Percentiles rank a stretch among this genome's conserved stretches.
Evolutionary conservation across 2,888 invertebrate species (phyloP).

Genomic region (Physocephala rufipes): DNA sequence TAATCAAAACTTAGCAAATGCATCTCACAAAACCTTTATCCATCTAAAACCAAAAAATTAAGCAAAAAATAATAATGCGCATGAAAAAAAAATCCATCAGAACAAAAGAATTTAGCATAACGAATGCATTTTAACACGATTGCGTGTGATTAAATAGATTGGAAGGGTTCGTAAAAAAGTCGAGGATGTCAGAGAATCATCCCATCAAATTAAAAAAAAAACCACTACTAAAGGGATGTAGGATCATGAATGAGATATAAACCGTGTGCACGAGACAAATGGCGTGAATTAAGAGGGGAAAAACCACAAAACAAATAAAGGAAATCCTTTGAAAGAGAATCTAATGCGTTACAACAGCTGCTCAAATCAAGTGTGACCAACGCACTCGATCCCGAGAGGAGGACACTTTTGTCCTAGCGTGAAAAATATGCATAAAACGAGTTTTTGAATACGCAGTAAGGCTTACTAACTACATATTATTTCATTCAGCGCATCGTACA

Average conservation of each 20-base stretch:
- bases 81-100: not conserved
- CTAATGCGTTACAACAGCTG: constrained; percentile 1
- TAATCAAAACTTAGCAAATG: constrained; percentile 11
- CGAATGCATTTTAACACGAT: constrained; percentile 28
- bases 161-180: not conserved
- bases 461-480: too few relatives aligned
- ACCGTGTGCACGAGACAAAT: not conserved
- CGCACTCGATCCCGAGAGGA: not conserved
- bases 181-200: not conserved
- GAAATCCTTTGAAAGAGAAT: too few relatives aligned
- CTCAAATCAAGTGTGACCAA: constrained; percentile 10
- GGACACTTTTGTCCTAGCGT: too few relatives aligned
- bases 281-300: not conserved
- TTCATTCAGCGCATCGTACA: too few relatives aligned
- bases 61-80: constrained; percentile 12
- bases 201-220: not conserved
- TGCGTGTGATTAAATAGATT: constrained; percentile 11
- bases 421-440: too few relatives aligned
- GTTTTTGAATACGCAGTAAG: too few relatives aligned
- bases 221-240: too few relatives aligned
- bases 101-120: constrained; percentile 16
- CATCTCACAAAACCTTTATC: not conserved
- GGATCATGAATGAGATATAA: not conserved
- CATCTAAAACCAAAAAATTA: not conserved
- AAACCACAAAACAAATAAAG: not conserved